Evolutionary conservation across 2,797 vertebrate species (phyloP), one percentile per base, ranked within the genome.

Genomic region (Botia kubotai): DNA sequence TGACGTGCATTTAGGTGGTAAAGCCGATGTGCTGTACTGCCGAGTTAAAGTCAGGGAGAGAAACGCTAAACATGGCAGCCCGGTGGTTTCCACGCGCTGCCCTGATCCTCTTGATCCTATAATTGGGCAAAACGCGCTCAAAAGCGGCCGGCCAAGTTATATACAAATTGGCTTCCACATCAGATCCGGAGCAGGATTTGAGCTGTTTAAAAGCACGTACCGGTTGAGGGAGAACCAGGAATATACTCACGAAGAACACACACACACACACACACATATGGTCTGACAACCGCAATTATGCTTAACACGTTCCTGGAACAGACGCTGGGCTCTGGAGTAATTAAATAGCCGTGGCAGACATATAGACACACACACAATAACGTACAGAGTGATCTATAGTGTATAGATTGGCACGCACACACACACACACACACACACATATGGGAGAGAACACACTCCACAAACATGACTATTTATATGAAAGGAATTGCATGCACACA

Each of bases 51-150:
- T 80, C 77, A 48, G 52, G 33, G 52, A 11, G 36, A 21, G 48
- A 62, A 39, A 69, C 14, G 7, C 29, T 68, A 48, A 74, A 63
- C 66, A 77, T 53, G 67, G 72, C 71, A 81, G 67, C 8, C 39
- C 8, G 17, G 65, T 1, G 63, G 43, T 75, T 77, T 77, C 50
- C 43, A 23, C 7, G 1, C 4, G 0, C 57, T 52, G 70, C 67
- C 57, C 39, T 82, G 73, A 46, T 73, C 4, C 12, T 62, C 70
- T 73, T 62, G 62, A 63, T 67, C 60, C 68, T 69, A 36, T 75
- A 87, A 86, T 85, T 78, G 62, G 87, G 4, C 46, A 10, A 74
- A 68, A 67, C 21, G 29, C 2, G 17, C 29, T 80, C 21, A 57
- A 74, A 13, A 66, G 62, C 36, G 63, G 17, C 53, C 26, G 23